Evolutionary conservation across 2,888 invertebrate species (phyloP).

Genomic region (Mesochorus sp.): DNA sequence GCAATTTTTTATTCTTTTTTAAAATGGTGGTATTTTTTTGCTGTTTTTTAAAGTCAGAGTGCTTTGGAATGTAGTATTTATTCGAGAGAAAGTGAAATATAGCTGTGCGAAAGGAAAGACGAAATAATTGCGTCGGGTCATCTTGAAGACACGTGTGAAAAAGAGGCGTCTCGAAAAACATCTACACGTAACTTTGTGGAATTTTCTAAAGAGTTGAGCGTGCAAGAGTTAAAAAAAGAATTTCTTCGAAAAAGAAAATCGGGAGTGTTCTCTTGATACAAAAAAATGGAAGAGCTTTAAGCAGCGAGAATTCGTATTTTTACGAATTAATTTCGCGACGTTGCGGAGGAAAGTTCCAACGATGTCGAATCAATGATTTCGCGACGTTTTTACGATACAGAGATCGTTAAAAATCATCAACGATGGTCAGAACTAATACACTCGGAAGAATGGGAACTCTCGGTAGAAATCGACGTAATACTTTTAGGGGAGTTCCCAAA

Average conservation of each 20-base stretch:
- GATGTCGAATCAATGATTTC: conserved; percentile 6
- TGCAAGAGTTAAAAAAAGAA: conserved; percentile 53
- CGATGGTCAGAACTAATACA: conserved; percentile 75
- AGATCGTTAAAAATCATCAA: conserved; percentile 21
- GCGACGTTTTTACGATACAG: conserved; percentile 18
- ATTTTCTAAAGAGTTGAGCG: conserved; percentile 22
- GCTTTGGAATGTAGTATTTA: too few relatives aligned
- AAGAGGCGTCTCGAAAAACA: background rate
- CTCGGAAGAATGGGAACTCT: conserved; percentile 81
- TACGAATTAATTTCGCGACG: background rate
- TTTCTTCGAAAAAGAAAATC: conserved; percentile 9
- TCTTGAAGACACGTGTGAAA: conserved; percentile 23
- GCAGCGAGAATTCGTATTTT: background rate
- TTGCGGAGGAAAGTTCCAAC: background rate
- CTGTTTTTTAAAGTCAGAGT: too few relatives aligned
- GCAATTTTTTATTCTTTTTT: background rate
- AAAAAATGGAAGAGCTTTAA: background rate
- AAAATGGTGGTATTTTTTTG: too few relatives aligned
- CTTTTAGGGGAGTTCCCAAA: conserved; percentile 91
- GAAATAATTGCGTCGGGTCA: conserved; percentile 13
- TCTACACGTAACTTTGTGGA: conserved; percentile 15
- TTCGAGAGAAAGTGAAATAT: background rate
- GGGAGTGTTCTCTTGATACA: background rate
- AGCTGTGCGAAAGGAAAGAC: background rate
- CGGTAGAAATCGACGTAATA: conserved; percentile 84